Evolutionary conservation across 2,888 invertebrate genomes (phyloP).

Genomic region (Chloroclystis v-ata): DNA sequence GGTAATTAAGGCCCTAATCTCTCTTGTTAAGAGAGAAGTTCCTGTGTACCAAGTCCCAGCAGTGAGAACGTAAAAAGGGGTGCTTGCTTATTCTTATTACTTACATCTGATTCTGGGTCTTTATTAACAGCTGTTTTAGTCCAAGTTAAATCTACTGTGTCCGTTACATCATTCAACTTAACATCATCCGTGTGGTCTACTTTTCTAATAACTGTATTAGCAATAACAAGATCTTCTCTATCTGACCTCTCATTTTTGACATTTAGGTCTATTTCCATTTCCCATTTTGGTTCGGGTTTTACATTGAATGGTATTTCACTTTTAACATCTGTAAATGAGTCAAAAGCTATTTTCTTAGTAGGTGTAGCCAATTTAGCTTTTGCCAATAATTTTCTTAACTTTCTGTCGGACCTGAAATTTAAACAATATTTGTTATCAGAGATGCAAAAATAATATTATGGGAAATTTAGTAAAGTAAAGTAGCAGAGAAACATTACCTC

Average conservation of each 20-base stretch:
- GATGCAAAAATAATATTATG: too few relatives aligned
- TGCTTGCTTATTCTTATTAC: slow-evolving; percentile 30
- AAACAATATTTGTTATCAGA: background rate
- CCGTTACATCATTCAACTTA: slow-evolving; percentile 29
- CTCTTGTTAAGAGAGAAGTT: too few relatives aligned
- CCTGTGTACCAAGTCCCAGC: too few relatives aligned
- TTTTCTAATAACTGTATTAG: slow-evolving; percentile 69
- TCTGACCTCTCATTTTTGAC: slow-evolving; percentile 51
- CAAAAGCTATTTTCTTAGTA: slow-evolving; percentile 70
- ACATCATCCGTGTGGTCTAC: slow-evolving; percentile 50
- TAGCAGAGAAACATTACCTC: too few relatives aligned
- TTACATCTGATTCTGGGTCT: slow-evolving; percentile 49
- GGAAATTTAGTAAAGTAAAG: too few relatives aligned
- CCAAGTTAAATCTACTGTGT: slow-evolving; percentile 56
- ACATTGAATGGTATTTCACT: slow-evolving; percentile 65
- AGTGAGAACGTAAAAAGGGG: too few relatives aligned
- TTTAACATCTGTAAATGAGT: slow-evolving; percentile 70
- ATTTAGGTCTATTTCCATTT: slow-evolving; percentile 62
- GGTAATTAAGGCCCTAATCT: too few relatives aligned
- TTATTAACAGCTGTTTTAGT: slow-evolving; percentile 36
- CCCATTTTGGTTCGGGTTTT: slow-evolving; percentile 68
- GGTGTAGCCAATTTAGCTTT: slow-evolving; percentile 46
- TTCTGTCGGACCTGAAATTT: slow-evolving; percentile 56
- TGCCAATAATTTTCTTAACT: slow-evolving; percentile 52
- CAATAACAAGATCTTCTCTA: slow-evolving; percentile 64